Conservation (phyloP, 1,140 invertebrate genomes). For the Papilio xuthus region DNA sequence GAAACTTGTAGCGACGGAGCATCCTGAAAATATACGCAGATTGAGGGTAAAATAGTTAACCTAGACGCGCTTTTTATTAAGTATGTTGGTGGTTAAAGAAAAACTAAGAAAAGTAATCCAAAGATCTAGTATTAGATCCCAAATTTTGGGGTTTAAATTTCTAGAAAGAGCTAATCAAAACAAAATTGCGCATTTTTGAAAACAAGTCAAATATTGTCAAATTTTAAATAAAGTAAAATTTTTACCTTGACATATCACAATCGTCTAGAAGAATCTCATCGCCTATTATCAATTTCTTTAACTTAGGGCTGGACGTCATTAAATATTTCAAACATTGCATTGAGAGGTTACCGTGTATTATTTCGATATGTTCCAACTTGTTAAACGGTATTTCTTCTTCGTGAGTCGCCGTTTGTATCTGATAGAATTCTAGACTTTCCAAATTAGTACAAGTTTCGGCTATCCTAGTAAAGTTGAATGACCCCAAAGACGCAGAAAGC, state of each 20-base stretch:
- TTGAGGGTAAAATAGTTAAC: not conserved
- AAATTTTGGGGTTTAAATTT: no score
- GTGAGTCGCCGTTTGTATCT: constrained; percentile 83
- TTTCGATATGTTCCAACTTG: constrained; percentile 83
- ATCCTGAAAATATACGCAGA: constrained; percentile 71
- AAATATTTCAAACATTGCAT: constrained; percentile 82
- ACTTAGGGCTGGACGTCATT: constrained; percentile 82
- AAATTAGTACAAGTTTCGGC: constrained; percentile 82
- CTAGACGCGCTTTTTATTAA: not conserved
- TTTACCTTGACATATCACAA: constrained; percentile 84
- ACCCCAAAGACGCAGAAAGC: constrained; percentile 82
- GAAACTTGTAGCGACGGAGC: constrained; percentile 81
- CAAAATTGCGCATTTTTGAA: no score
- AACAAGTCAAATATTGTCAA: no score
- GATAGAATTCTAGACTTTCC: constrained; percentile 83
- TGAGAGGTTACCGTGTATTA: constrained; percentile 83
- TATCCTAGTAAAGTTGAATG: constrained; percentile 83
- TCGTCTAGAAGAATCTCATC: constrained; percentile 83
- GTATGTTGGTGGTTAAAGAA: not conserved
- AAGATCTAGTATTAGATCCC: no score
- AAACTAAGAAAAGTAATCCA: not conserved
- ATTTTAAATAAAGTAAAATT: not conserved
- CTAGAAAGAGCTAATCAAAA: no score
- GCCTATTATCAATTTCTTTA: constrained; percentile 84
- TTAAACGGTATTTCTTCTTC: constrained; percentile 83